Conservation (phyloP, 2,888 invertebrate species). For the Lamellibrachia columna region DNA sequence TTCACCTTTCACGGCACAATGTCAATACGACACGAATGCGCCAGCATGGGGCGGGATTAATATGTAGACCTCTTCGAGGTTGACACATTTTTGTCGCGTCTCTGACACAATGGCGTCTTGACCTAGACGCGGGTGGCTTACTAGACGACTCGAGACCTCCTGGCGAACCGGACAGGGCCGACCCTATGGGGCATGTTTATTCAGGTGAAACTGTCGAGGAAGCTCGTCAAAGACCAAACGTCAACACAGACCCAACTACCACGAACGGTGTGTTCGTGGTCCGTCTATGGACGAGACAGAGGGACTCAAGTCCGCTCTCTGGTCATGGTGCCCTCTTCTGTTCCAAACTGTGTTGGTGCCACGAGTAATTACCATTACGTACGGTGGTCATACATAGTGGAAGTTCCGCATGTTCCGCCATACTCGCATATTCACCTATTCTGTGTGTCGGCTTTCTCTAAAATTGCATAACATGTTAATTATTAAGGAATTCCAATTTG, state of each 20-base stretch:
- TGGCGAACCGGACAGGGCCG: neutral
- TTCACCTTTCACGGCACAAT: neutral
- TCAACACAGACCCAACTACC: neutral
- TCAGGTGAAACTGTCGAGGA: neutral
- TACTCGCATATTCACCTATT: neutral
- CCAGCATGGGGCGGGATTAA: neutral
- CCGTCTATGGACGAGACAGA: neutral
- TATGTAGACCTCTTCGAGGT: constrained; percentile 8
- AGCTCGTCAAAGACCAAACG: neutral
- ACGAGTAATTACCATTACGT: no score
- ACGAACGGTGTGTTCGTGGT: neutral
- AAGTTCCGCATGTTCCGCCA: neutral
- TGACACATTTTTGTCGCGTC: neutral
- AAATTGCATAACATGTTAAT: neutral
- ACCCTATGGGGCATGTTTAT: neutral
- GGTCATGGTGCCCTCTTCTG: neutral
- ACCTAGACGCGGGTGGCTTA: neutral
- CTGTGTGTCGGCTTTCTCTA: neutral
- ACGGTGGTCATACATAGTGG: neutral
- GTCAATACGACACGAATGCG: neutral
- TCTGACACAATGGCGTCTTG: neutral
- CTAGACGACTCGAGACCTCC: neutral
- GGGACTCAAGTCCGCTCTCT: neutral
- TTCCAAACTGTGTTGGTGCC: neutral
- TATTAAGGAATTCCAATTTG: no score